These are phyloP conservation scores for Siniperca obscura DNA, from an alignment of 2,797 vertebrate species.

Conservation along the genomic window DNA sequence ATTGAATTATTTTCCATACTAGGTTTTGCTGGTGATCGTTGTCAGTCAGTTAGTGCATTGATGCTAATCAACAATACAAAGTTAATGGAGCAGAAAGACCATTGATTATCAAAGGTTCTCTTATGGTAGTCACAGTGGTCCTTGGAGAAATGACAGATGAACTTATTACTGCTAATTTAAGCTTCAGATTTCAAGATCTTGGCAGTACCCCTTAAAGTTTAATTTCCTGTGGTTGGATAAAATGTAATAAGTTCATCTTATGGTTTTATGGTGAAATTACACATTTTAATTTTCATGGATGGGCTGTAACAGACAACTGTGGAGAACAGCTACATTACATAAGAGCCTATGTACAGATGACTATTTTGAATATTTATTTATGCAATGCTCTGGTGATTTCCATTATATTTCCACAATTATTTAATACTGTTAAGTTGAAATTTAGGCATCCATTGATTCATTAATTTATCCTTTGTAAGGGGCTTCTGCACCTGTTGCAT, in stretches of 20 bases:
- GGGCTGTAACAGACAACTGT: slow-evolving; percentile 22
- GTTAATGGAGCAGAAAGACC: background rate
- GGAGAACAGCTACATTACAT: slow-evolving; percentile 31
- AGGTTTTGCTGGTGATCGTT: background rate
- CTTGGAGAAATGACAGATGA: background rate
- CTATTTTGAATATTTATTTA: background rate
- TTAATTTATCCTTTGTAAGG: background rate
- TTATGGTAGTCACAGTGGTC: background rate
- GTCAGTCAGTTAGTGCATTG: background rate
- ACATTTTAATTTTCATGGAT: slow-evolving; percentile 19
- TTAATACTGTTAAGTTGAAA: background rate
- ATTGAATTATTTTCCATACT: background rate
- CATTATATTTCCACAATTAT: slow-evolving; percentile 15
- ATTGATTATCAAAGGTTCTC: background rate
- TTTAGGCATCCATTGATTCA: background rate
- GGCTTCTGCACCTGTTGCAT: background rate
- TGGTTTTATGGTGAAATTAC: slow-evolving; percentile 41
- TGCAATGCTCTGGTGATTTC: background rate
- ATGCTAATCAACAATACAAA: background rate
- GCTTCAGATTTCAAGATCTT: slow-evolving; percentile 27
- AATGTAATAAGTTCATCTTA: slow-evolving; percentile 21
- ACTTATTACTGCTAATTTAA: slow-evolving; percentile 14
- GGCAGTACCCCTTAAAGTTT: slow-evolving; percentile 21
- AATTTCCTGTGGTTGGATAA: slow-evolving; percentile 40
- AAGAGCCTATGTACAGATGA: background rate